Conservation (phyloP, 1,140 invertebrate species). For the Lutraria rhynchaena region DNA sequence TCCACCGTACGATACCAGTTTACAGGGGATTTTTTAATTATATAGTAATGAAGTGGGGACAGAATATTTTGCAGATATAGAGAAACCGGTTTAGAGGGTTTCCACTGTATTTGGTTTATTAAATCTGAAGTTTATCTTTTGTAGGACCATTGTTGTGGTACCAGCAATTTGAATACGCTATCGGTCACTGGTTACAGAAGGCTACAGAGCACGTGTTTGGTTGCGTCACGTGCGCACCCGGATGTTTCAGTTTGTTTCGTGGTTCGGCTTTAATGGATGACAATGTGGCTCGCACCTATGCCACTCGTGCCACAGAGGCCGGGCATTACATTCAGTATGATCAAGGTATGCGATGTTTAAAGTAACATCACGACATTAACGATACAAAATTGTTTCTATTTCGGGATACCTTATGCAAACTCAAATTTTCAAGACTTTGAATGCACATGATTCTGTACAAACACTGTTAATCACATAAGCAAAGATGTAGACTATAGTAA, state of each 20-base stretch:
- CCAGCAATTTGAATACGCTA: slow-evolving; percentile 81
- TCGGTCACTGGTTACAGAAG: slow-evolving; percentile 80
- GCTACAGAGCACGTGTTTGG: slow-evolving; percentile 80
- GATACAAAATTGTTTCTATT: too few relatives aligned
- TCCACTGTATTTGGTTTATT: too few relatives aligned
- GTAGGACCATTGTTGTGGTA: slow-evolving; percentile 81
- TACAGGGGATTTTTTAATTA: too few relatives aligned
- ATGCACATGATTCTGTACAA: too few relatives aligned
- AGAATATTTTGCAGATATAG: not conserved
- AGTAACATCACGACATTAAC: too few relatives aligned
- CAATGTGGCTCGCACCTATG: slow-evolving; percentile 78
- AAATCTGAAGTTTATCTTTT: slow-evolving; percentile 11
- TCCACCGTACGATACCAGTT: too few relatives aligned
- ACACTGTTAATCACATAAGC: too few relatives aligned
- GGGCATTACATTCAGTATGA: slow-evolving; percentile 80
- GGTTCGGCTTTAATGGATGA: slow-evolving; percentile 81
- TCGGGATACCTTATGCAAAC: too few relatives aligned
- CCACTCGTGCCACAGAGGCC: slow-evolving; percentile 74
- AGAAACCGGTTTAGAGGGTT: too few relatives aligned
- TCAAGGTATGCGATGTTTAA: slow-evolving; percentile 80
- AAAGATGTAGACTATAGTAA: too few relatives aligned
- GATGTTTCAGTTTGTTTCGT: slow-evolving; percentile 80
- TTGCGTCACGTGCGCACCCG: slow-evolving; percentile 80
- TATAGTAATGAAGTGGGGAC: too few relatives aligned
- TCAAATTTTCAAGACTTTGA: too few relatives aligned